Base-by-base conservation (phyloP, 2,888 invertebrate genomes). In the Aphrophora alni region DNA sequence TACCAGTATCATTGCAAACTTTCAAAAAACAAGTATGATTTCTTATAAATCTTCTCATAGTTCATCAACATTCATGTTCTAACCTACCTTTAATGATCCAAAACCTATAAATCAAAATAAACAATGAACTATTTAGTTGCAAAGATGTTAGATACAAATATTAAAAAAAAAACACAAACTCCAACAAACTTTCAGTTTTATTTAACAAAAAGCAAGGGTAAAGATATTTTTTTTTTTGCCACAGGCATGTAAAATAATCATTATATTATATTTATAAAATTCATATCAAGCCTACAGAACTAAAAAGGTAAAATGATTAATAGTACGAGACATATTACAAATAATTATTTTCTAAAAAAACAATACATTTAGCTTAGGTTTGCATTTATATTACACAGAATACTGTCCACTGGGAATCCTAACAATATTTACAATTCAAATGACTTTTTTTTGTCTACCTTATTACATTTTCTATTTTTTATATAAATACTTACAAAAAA, bases 151-250 rank as follows among this genome's bases (percentile, higher is more conserved):
- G 10, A 44, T 10, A 59, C 38, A 75, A 24, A n/a, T n/a, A n/a
- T n/a, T n/a, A n/a, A 51, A 26, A 51, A 33, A 75, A 26, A 10
- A 70, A 77, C 44, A 24, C 12, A 77, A 59, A 59, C 4, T 77
- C 77, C 77, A 77, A 77, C 77, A 77, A 77, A 77, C 77, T 77
- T 77, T 77, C 77, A 77, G 77, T 77, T 77, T 77, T 77, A 77
- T 77, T 77, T 77, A 77, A 77, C 77, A 77, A 77, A 77, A 77
- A 77, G 77, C 77, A 77, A 77, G 77, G 77, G 77, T 77, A 77
- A 77, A 77, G 77, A 77, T 77, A 77, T 77, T 77, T 77, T 69
- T 68, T n/a, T 33, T 69, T 77, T 77, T 77, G 77, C 77, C 77
- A 71, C 71, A 44, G 77, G 77, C 77, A 77, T 77, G 77, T 77